These are phyloP conservation scores for Neocrepidodera transversa DNA, from an alignment of 2,888 invertebrate genomes.

Conservation along the genomic window DNA sequence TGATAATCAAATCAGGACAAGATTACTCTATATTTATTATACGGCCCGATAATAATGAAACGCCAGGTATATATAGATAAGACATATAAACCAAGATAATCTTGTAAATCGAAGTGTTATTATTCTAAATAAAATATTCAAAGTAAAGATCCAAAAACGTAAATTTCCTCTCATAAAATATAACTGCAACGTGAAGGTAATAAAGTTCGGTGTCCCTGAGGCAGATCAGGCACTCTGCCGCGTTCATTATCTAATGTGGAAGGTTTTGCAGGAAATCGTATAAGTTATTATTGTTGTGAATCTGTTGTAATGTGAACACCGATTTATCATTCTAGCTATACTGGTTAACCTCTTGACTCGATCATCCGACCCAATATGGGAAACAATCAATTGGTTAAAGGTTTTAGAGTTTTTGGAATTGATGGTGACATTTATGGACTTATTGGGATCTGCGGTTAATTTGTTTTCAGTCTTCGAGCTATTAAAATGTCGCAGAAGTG, in stretches of 20 bases:
- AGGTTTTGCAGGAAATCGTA: constrained; percentile 23
- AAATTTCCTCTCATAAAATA: constrained; percentile 12
- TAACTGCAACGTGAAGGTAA: constrained; percentile 7
- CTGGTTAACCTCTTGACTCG: constrained; percentile 16
- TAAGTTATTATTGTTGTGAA: constrained; percentile 27
- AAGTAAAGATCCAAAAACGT: constrained; percentile 4
- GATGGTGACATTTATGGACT: constrained; percentile 2
- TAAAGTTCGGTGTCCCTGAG: constrained; percentile 8
- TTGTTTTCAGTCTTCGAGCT: not conserved
- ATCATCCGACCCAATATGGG: constrained; percentile 9
- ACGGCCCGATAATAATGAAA: too few relatives aligned
- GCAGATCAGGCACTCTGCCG: too few relatives aligned
- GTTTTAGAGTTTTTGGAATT: constrained; percentile 2
- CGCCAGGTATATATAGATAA: too few relatives aligned
- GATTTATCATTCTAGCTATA: constrained; percentile 24
- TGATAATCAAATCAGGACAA: too few relatives aligned
- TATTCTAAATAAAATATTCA: not conserved
- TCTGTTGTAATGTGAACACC: constrained; percentile 21
- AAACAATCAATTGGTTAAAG: constrained; percentile 8
- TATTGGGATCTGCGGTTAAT: not conserved
- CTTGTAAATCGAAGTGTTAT: too few relatives aligned
- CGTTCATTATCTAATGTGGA: constrained; percentile 29
- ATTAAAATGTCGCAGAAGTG: constrained; percentile 1
- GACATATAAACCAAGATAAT: too few relatives aligned
- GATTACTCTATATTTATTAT: too few relatives aligned